Conservation (phyloP, 2,888 invertebrate genomes). For the Hydroisotoma schaefferi region DNA sequence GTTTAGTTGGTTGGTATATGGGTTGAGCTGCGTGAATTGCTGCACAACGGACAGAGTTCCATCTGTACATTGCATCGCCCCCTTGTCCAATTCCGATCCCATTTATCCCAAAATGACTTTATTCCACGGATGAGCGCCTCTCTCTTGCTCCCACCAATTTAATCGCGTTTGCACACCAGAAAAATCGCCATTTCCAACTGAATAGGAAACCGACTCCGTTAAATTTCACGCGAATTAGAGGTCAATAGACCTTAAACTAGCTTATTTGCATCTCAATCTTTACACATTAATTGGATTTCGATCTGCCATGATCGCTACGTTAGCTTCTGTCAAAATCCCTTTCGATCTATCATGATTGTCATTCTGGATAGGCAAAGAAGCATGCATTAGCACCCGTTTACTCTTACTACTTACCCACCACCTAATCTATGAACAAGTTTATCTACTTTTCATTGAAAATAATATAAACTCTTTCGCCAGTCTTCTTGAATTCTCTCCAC, state of each 20-base stretch:
- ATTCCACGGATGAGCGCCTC: slow-evolving; percentile 49
- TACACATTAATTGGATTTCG: slow-evolving; percentile 49
- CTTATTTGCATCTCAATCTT: slow-evolving; percentile 50
- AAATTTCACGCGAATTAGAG: slow-evolving; percentile 50
- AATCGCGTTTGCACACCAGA: slow-evolving; percentile 48
- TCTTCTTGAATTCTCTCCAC: no score
- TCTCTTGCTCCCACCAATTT: slow-evolving; percentile 45
- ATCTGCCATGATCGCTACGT: no score
- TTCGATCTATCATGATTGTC: no score
- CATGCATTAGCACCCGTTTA: neutral
- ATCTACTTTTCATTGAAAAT: no score
- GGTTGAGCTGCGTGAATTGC: slow-evolving; percentile 47
- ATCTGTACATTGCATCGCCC: slow-evolving; percentile 39
- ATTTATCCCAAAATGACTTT: slow-evolving; percentile 50
- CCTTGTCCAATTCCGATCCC: slow-evolving; percentile 49
- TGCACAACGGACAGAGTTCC: slow-evolving; percentile 15
- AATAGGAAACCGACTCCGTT: slow-evolving; percentile 49
- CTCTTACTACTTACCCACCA: neutral
- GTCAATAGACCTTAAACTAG: slow-evolving; percentile 49
- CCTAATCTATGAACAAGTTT: no score
- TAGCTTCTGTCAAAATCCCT: neutral
- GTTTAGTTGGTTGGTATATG: slow-evolving; percentile 40
- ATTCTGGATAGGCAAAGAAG: neutral
- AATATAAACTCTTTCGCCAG: no score
- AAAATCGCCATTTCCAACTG: slow-evolving; percentile 49